phyloP scores from a whole-genome alignment of 2,797 vertebrate genomes.

The Coluber constrictor region DNA sequence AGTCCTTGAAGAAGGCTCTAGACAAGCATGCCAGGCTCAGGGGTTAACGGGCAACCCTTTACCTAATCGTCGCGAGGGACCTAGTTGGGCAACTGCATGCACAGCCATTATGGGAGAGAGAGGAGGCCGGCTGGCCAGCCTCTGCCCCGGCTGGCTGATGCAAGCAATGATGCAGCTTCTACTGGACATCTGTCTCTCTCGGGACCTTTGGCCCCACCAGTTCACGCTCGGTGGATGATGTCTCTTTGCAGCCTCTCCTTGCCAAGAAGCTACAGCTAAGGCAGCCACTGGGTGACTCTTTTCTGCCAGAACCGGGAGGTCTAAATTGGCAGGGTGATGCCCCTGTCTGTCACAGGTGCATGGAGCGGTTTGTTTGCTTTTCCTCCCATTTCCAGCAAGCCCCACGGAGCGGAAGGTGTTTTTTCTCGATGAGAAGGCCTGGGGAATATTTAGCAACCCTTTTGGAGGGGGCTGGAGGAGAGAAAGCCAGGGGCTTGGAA shows the following conservation, averaged over 20 bases:
- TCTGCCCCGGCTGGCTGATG: background rate
- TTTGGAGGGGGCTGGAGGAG: background rate
- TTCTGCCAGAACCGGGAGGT: background rate
- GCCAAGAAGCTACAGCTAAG: background rate
- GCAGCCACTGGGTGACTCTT: background rate
- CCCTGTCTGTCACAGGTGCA: background rate
- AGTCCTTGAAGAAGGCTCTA: background rate
- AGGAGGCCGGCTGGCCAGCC: background rate
- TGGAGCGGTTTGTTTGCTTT: background rate
- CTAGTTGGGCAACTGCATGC: background rate
- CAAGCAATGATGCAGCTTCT: background rate
- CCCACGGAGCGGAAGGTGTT: background rate
- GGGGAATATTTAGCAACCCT: background rate
- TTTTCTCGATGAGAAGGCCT: background rate
- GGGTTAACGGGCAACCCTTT: background rate
- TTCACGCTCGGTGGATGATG: background rate
- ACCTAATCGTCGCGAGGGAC: background rate
- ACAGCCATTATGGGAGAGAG: background rate
- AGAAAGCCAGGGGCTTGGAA: background rate
- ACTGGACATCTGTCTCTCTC: background rate
- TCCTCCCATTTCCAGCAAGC: background rate
- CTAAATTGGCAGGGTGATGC: constrained; percentile 6
- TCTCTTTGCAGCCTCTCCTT: background rate
- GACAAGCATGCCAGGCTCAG: background rate
- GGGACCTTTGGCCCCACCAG: constrained; percentile 4